Percentiles rank a stretch among this genome's conserved stretches.
Evolutionary conservation across 2,888 invertebrate genomes (phyloP).

Genomic region (Sinopyrophorus schimmeli): DNA sequence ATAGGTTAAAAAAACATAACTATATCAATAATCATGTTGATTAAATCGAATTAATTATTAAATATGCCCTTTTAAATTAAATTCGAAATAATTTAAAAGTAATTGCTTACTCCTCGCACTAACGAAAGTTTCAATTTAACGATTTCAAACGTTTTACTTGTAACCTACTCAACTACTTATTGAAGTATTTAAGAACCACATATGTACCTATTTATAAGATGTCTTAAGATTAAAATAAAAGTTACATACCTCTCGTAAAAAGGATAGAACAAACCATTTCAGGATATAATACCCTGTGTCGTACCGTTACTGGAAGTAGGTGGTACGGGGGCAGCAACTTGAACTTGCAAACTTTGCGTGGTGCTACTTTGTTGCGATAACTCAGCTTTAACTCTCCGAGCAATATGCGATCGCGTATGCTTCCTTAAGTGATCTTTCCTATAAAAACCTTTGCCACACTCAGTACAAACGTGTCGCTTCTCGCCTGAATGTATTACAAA

Average conservation of each 20-base stretch:
- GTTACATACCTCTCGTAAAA: not conserved
- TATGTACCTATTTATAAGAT: no score
- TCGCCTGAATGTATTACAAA: conserved; percentile 90
- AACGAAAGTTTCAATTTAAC: no score
- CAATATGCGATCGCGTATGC: conserved; percentile 83
- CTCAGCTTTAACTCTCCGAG: conserved; percentile 82
- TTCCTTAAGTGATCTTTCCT: conserved; percentile 86
- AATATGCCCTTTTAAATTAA: no score
- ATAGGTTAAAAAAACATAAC: no score
- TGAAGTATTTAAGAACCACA: no score
- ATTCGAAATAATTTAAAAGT: no score
- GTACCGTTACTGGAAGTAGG: conserved; percentile 32
- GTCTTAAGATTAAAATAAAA: no score
- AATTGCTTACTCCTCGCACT: no score
- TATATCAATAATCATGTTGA: no score
- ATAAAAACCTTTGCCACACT: conserved; percentile 89
- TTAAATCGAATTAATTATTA: no score
- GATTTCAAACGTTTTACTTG: no score
- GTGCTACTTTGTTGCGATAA: conserved; percentile 66
- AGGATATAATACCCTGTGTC: conserved; percentile 43
- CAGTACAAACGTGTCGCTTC: conserved; percentile 83
- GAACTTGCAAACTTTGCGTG: conserved; percentile 47
- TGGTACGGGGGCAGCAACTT: conserved; percentile 52
- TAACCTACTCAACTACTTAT: no score
- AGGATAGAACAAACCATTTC: conserved; percentile 25